Evolutionary conservation across 2,113 vertebrate genomes (phyloP).

Genomic region (Porphyrio hochstetteri): DNA sequence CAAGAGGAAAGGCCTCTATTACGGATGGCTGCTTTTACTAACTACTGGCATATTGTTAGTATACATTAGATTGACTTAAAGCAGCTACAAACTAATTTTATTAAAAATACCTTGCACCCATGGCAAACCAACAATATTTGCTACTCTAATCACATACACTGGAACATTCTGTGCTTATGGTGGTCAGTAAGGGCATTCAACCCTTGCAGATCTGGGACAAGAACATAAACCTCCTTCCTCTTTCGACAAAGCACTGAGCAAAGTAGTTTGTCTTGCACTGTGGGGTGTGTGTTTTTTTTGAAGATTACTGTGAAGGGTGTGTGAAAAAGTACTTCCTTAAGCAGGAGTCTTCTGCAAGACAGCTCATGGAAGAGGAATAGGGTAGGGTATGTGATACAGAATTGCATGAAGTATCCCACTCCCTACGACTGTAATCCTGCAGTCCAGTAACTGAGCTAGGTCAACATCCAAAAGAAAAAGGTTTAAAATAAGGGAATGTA

Average conservation of each 20-base stretch:
- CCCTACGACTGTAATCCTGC: background rate
- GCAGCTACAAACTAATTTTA: background rate
- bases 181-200: background rate
- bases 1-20: background rate
- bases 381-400: background rate
- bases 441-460: background rate
- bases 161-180: background rate
- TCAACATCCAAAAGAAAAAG: background rate
- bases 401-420: background rate
- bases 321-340: background rate
- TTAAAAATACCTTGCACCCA: background rate
- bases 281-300: background rate
- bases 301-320: background rate
- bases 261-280: background rate
- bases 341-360: background rate
- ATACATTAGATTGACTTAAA: background rate
- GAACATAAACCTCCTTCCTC: background rate
- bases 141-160: background rate
- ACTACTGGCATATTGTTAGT: background rate
- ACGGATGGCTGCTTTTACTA: background rate
- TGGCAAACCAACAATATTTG: background rate
- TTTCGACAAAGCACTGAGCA: background rate
- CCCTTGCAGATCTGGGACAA: background rate
- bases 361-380: background rate
- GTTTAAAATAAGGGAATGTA: background rate